These are phyloP conservation scores for Henricia sp. DNA, from an alignment of 53 echinoderm and acorn worm species.

Conservation along the genomic window DNA sequence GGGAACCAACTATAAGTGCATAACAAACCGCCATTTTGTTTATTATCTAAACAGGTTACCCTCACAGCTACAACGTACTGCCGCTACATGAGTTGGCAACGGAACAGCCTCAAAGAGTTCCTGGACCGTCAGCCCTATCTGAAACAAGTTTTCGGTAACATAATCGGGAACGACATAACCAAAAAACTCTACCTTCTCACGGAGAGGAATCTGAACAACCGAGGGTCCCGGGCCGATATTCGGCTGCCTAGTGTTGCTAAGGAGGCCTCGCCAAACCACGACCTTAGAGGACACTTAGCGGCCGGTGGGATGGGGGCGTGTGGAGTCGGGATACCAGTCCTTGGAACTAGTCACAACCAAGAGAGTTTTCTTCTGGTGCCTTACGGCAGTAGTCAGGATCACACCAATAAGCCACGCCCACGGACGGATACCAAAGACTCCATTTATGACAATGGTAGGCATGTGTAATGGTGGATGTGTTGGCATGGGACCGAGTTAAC, in stretches of 20 bases:
- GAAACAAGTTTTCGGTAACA: slow-evolving; percentile 81
- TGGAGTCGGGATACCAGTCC: slow-evolving; percentile 79
- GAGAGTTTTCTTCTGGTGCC: slow-evolving; percentile 33
- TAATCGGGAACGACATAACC: slow-evolving; percentile 94
- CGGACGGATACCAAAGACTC: slow-evolving; percentile 29
- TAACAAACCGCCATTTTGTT: too few species aligned
- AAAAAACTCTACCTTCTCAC: slow-evolving; percentile 90
- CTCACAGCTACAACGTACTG: slow-evolving; percentile 94
- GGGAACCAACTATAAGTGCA: too few species aligned
- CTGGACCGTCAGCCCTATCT: slow-evolving; percentile 79
- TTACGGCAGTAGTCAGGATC: slow-evolving; percentile 17
- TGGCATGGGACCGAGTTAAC: too few species aligned
- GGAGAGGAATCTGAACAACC: slow-evolving; percentile 71
- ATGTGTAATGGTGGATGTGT: too few species aligned
- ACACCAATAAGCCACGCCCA: slow-evolving; percentile 11
- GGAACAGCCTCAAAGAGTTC: slow-evolving; percentile 75
- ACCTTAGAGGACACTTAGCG: slow-evolving; percentile 77
- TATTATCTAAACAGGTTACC: too few species aligned
- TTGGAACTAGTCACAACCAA: slow-evolving; percentile 52
- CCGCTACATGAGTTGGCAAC: slow-evolving; percentile 90
- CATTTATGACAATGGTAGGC: slow-evolving; percentile 28
- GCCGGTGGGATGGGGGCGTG: slow-evolving; percentile 78
- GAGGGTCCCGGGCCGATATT: slow-evolving; percentile 74
- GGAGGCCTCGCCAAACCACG: slow-evolving; percentile 72
- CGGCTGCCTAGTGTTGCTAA: slow-evolving; percentile 72